phyloP scores from a whole-genome alignment of 1,140 invertebrate genomes.

The Bicyclus anynana region DNA sequence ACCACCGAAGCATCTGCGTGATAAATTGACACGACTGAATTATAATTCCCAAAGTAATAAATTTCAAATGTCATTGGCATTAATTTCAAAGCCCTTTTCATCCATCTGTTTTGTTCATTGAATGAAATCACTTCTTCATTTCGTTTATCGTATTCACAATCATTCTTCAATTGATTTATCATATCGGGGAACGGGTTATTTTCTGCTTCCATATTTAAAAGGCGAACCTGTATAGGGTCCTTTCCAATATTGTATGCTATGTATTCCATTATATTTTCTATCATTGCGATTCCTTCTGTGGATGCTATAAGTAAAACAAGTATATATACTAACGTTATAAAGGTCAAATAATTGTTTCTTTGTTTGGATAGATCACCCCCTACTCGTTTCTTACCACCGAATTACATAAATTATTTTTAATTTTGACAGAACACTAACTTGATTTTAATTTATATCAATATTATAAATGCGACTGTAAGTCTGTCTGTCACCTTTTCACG shows the following conservation, averaged over 20 bases:
- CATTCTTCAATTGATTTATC: conserved; percentile 78
- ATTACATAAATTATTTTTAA: too few species aligned
- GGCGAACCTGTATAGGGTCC: conserved; percentile 83
- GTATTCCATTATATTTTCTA: conserved; percentile 91
- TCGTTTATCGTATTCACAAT: conserved; percentile 80
- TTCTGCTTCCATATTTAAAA: conserved; percentile 78
- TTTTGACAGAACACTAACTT: too few species aligned
- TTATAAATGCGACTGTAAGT: too few species aligned
- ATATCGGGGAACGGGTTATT: conserved; percentile 74
- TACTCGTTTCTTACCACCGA: too few species aligned
- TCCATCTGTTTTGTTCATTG: conserved; percentile 86
- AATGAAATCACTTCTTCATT: conserved; percentile 78
- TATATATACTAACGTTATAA: too few species aligned
- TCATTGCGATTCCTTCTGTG: conserved; percentile 82
- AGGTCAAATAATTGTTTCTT: too few species aligned
- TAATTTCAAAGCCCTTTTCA: conserved; percentile 82
- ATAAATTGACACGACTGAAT: conserved; percentile 83
- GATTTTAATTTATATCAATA: too few species aligned
- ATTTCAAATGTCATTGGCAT: conserved; percentile 81
- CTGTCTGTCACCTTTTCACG: too few species aligned
- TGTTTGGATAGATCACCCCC: too few species aligned
- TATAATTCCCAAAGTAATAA: conserved; percentile 77
- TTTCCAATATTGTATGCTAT: conserved; percentile 82
- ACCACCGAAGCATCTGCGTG: conserved; percentile 86
- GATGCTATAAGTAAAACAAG: conserved; percentile 69